Conservation (phyloP, 2,888 invertebrate genomes). For the Mayetiola destructor region DNA sequence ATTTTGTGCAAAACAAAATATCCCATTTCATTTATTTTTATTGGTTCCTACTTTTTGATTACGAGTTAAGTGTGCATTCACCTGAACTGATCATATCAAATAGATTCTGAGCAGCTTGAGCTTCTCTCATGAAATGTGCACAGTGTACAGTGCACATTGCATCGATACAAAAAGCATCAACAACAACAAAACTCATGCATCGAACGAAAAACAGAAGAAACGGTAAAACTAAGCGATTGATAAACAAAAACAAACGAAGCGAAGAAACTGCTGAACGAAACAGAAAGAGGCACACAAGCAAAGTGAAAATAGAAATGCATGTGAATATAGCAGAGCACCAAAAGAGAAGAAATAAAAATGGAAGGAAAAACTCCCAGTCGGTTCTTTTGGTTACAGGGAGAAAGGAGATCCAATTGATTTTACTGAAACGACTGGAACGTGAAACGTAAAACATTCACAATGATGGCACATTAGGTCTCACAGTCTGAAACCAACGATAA, state of each 20-base stretch:
- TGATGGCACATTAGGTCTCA: too few species aligned
- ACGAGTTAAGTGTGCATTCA: conserved; percentile 12
- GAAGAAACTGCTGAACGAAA: background rate
- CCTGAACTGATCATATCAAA: conserved; percentile 12
- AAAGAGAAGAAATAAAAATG: background rate
- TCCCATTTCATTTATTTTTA: conserved; percentile 12
- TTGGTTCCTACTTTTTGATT: conserved; percentile 11
- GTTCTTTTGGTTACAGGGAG: too few species aligned
- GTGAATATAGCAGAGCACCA: background rate
- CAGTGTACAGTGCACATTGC: background rate
- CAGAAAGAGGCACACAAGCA: background rate
- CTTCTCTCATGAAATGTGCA: background rate
- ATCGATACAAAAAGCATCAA: conserved; percentile 1
- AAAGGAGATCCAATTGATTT: too few species aligned
- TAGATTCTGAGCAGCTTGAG: conserved; percentile 1
- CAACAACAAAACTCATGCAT: background rate
- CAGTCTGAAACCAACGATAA: too few species aligned
- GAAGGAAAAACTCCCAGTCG: too few species aligned
- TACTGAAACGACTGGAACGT: too few species aligned
- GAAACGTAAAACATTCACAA: too few species aligned
- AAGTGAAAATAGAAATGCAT: background rate
- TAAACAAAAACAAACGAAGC: too few species aligned
- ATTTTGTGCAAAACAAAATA: conserved; percentile 12
- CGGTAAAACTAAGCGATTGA: background rate
- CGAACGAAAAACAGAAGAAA: background rate